A percentile compares a stretch with the other conserved stretches of the same genome.
These are phyloP conservation scores for Pachydiplax longipennis DNA, from an alignment of 2,888 invertebrate genomes.

Conservation along the genomic window DNA sequence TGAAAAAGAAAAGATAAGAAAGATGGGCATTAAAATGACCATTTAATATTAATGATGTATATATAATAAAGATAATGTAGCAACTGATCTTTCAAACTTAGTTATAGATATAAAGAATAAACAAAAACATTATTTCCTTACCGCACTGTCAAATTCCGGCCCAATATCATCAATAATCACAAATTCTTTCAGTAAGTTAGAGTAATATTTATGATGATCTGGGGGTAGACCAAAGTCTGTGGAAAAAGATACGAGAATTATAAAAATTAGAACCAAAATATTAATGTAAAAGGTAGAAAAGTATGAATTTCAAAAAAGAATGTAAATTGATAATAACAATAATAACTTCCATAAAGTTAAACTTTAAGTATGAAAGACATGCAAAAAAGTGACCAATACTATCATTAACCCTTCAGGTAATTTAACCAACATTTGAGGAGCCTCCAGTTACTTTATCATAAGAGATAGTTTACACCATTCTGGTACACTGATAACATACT, in stretches of 20 bases:
- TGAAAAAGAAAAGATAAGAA: not conserved
- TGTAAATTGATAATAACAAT: too few relatives aligned
- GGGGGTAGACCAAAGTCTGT: not conserved
- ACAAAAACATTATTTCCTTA: not conserved
- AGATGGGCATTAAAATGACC: not conserved
- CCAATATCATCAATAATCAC: slow-evolving; percentile 4
- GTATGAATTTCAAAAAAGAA: too few relatives aligned
- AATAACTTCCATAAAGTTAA: too few relatives aligned
- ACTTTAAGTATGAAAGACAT: too few relatives aligned
- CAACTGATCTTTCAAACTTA: not conserved
- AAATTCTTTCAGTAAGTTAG: not conserved
- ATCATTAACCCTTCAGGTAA: too few relatives aligned
- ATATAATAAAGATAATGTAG: too few relatives aligned
- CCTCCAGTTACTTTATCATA: too few relatives aligned
- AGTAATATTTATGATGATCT: not conserved
- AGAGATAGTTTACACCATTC: too few relatives aligned
- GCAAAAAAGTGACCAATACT: too few relatives aligned
- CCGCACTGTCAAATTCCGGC: not conserved
- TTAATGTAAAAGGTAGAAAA: not conserved
- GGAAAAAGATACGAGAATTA: not conserved
- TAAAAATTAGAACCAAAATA: too few relatives aligned
- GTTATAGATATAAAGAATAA: not conserved
- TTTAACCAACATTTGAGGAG: too few relatives aligned
- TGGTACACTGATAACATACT: too few relatives aligned
- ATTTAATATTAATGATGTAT: not conserved